phyloP scores from a whole-genome alignment of 2,113 vertebrate genomes.

The Crotalus tigris region DNA sequence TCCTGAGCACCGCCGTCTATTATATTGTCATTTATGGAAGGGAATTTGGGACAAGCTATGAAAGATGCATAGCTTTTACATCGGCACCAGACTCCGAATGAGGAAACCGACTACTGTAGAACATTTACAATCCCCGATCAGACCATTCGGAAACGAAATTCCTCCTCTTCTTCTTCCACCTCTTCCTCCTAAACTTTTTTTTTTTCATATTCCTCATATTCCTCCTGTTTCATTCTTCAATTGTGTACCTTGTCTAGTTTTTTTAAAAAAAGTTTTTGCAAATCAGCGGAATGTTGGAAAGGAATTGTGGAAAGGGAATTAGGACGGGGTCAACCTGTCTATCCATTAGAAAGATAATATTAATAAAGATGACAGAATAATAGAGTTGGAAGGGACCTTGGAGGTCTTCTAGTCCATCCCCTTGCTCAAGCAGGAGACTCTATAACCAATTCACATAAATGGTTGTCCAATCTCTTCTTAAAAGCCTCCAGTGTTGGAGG shows the following conservation, averaged over 20 bases:
- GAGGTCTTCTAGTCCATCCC: no score
- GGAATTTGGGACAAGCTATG: background rate
- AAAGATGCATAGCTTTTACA: background rate
- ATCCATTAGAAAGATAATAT: background rate
- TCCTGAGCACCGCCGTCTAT: background rate
- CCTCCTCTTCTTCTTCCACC: background rate
- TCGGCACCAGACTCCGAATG: background rate
- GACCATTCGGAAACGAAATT: background rate
- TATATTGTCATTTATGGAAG: conserved; percentile 1
- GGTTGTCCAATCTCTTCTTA: no score
- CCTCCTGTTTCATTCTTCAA: background rate
- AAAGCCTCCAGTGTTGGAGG: no score
- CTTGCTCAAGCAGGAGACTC: no score
- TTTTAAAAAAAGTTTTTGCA: background rate
- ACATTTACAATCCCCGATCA: background rate
- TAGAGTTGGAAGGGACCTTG: no score
- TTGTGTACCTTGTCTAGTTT: background rate
- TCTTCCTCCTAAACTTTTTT: background rate
- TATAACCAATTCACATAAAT: no score
- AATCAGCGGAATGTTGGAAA: background rate
- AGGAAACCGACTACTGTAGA: background rate
- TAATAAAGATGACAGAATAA: no score
- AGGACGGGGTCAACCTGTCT: background rate
- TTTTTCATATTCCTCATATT: background rate
- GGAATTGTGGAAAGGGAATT: background rate